These are phyloP conservation scores for Fragum fragum DNA, from an alignment of 2,888 invertebrate genomes.

Conservation along the genomic window DNA sequence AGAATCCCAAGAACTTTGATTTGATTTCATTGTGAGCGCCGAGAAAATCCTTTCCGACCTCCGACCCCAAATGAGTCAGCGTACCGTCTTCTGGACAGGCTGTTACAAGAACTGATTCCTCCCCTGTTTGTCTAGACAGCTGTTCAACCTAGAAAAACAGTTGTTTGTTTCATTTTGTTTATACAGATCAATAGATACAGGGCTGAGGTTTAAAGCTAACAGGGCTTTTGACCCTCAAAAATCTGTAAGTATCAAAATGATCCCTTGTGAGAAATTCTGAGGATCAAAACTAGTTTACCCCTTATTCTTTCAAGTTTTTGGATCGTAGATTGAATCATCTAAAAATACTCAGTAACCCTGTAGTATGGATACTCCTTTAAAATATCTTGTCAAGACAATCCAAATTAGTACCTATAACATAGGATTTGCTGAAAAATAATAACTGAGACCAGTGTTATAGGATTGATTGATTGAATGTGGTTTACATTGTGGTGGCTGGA, in stretches of 20 bases:
- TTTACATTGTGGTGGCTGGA: too few species aligned
- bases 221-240: neutral
- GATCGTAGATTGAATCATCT: neutral
- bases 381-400: too few species aligned
- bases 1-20: slow-evolving; percentile 57
- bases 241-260: neutral
- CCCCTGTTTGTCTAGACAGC: slow-evolving; percentile 43
- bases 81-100: slow-evolving; percentile 52
- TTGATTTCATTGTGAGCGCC: slow-evolving; percentile 54
- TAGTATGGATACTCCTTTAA: too few species aligned
- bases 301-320: neutral
- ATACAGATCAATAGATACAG: too few species aligned
- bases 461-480: too few species aligned
- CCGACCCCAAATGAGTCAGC: slow-evolving; percentile 48
- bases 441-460: too few species aligned
- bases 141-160: slow-evolving; percentile 34
- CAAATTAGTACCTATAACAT: too few species aligned
- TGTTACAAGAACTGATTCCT: slow-evolving; percentile 42
- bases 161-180: neutral
- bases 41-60: slow-evolving; percentile 46
- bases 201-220: neutral
- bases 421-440: too few species aligned
- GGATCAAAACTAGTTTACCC: neutral
- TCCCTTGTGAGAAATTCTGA: neutral
- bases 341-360: neutral